Conservation (phyloP, 2,888 invertebrate genomes). For the Caenorhabditis macrosperma region DNA sequence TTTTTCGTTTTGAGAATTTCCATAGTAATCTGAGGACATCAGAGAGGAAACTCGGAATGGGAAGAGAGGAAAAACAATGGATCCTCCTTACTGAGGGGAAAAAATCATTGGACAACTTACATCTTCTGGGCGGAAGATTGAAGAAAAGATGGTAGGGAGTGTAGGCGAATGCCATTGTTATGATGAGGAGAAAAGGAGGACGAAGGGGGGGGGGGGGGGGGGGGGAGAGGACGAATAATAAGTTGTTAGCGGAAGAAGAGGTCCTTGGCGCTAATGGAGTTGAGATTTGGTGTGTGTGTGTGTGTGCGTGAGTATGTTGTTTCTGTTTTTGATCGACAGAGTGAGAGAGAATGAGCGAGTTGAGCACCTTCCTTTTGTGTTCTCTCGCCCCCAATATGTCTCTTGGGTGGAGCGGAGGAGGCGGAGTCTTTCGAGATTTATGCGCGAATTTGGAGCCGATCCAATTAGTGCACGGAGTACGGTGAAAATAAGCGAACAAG, state of each 20-base stretch:
- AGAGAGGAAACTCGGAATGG: too few species aligned
- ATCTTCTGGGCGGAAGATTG: constrained; percentile 51
- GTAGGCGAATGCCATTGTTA: constrained; percentile 50
- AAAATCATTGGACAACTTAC: constrained; percentile 23
- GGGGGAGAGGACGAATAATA: constrained; percentile 28
- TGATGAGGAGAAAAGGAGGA: constrained; percentile 8
- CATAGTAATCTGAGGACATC: neutral
- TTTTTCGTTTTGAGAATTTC: too few species aligned
- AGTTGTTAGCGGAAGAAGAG: constrained; percentile 2
- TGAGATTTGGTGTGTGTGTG: constrained; percentile 8
- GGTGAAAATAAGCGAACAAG: neutral
- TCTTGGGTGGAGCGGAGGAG: constrained; percentile 15
- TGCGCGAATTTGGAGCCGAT: neutral
- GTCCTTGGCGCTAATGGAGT: constrained; percentile 40
- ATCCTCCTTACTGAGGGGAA: neutral
- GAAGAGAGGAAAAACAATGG: neutral
- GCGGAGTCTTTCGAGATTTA: neutral
- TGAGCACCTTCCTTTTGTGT: constrained; percentile 44
- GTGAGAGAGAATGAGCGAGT: neutral
- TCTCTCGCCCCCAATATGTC: constrained; percentile 28
- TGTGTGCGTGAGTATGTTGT: too few species aligned
- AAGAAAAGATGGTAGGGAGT: constrained; percentile 55
- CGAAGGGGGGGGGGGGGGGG: too few species aligned
- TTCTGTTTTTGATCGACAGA: constrained; percentile 38
- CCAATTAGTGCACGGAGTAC: constrained; percentile 41